Percentiles rank a stretch among this genome's conserved stretches.
Conservation (phyloP, 2,888 invertebrate species). For the Eilema caniola region DNA sequence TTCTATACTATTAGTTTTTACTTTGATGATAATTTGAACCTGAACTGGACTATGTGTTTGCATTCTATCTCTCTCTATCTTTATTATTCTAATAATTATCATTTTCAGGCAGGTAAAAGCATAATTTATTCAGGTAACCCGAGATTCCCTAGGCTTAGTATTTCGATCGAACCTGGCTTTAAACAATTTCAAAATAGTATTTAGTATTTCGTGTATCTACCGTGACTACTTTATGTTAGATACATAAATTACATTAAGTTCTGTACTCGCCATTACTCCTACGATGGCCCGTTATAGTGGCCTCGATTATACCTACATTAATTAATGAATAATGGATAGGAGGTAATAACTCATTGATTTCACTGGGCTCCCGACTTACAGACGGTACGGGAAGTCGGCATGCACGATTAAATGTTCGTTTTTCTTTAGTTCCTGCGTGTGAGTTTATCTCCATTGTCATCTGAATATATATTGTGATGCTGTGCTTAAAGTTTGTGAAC, state of each 20-base stretch:
- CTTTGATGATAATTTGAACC: no score
- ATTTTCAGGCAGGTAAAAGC: no score
- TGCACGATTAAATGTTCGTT: slow-evolving; percentile 18
- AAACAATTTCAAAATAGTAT: slow-evolving; percentile 14
- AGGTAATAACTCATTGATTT: slow-evolving; percentile 75
- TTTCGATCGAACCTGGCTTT: no score
- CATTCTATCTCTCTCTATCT: no score
- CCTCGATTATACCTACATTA: slow-evolving; percentile 72
- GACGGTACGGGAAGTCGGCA: slow-evolving; percentile 40
- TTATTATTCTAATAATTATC: no score
- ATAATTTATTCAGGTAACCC: no score
- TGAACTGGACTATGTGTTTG: no score
- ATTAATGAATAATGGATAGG: slow-evolving; percentile 81
- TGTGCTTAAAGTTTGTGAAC: background rate
- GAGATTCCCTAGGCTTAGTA: no score
- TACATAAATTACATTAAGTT: slow-evolving; percentile 45
- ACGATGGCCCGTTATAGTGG: slow-evolving; percentile 67
- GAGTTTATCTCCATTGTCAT: background rate
- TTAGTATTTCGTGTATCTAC: slow-evolving; percentile 31
- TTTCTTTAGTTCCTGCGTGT: slow-evolving; percentile 8
- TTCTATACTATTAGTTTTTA: no score
- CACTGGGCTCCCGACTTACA: slow-evolving; percentile 49
- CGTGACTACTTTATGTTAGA: slow-evolving; percentile 40
- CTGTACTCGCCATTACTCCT: slow-evolving; percentile 47
- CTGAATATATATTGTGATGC: background rate